Evolutionary conservation across 2,888 invertebrate species (phyloP).

Genomic region (Eristalis intricaria): DNA sequence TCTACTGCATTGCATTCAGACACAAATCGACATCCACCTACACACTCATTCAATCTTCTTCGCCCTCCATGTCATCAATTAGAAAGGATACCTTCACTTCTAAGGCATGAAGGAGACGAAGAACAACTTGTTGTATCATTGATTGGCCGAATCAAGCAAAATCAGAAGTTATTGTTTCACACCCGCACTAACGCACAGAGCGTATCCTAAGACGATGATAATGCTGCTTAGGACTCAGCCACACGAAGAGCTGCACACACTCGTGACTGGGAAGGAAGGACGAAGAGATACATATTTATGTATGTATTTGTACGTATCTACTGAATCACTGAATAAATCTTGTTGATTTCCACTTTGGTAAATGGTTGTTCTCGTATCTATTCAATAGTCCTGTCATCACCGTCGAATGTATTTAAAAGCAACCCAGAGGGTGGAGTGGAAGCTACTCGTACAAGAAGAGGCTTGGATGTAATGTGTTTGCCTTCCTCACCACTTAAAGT

Average conservation of each 20-base stretch:
- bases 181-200: conserved; percentile 42
- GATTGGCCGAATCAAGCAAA: conserved; percentile 81
- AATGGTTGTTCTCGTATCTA: conserved; percentile 69
- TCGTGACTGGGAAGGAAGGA: not conserved
- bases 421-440: conserved; percentile 1
- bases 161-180: conserved; percentile 77
- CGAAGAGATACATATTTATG: not conserved
- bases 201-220: conserved; percentile 31
- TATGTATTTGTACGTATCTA: conserved; percentile 3
- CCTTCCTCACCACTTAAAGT: conserved; percentile 61
- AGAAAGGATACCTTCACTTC: conserved; percentile 52
- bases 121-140: conserved; percentile 74
- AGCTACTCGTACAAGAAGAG: conserved; percentile 21
- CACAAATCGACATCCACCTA: conserved; percentile 54
- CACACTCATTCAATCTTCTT: conserved; percentile 38
- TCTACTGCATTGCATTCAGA: conserved; percentile 63
- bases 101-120: conserved; percentile 32
- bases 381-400: conserved; percentile 58
- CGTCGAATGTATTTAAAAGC: conserved; percentile 45
- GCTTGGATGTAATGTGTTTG: conserved; percentile 69
- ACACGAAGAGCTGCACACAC: conserved; percentile 7
- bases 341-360: conserved; percentile 71
- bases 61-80: conserved; percentile 61
- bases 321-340: conserved; percentile 71
- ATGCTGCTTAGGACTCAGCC: conserved; percentile 52